Conservation (phyloP, 30 jellyfish, hydroid and myxozoan species). For the Chrysaora quinquecirrha region DNA sequence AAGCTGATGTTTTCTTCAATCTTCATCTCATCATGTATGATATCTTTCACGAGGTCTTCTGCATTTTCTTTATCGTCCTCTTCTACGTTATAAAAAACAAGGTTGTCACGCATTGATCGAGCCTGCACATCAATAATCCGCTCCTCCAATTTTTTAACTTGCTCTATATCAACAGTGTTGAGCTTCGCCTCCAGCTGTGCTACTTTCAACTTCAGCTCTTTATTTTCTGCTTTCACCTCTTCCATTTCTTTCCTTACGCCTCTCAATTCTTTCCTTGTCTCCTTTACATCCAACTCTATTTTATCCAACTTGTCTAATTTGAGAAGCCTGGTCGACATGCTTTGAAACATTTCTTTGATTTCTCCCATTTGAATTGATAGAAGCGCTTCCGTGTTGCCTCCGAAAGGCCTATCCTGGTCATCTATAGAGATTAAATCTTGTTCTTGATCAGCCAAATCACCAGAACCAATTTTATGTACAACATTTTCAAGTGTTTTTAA, state of each 20-base stretch:
- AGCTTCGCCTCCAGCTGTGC: slow-evolving; percentile 20
- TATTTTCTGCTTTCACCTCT: neutral
- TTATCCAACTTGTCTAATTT: neutral
- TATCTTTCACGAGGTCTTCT: neutral
- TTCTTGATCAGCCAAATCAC: neutral
- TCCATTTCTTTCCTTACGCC: slow-evolving; percentile 4
- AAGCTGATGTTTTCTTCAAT: slow-evolving; percentile 4
- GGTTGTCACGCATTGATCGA: slow-evolving; percentile 1
- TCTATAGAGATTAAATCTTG: neutral
- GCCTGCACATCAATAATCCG: neutral
- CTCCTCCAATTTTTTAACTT: neutral
- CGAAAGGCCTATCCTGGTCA: neutral
- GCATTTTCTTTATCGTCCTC: neutral
- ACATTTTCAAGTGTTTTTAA: neutral
- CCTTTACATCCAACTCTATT: neutral
- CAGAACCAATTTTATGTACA: neutral
- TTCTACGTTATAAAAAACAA: slow-evolving; percentile 3
- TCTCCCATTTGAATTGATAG: neutral
- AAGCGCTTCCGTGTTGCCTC: neutral
- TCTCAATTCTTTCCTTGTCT: neutral
- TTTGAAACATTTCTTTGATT: neutral
- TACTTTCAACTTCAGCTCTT: neutral
- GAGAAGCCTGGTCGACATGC: neutral
- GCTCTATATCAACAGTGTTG: neutral
- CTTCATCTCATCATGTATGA: slow-evolving; percentile 7